Base-by-base conservation (phyloP, 2,797 vertebrate genomes). In the Anguilla megastoma region DNA sequence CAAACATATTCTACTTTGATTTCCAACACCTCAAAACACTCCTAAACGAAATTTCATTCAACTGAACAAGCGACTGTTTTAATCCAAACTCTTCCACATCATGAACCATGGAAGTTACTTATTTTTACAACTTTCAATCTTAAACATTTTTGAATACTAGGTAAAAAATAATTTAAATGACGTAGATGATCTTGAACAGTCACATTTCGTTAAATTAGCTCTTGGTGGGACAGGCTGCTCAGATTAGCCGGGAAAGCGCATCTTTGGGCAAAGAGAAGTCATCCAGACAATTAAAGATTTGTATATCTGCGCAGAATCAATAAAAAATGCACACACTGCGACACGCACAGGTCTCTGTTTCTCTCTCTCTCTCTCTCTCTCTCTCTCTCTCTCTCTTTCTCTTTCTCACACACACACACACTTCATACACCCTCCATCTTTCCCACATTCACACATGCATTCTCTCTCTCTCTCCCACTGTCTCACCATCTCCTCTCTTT, bases 31-130 rank as follows among this genome's bases (percentile, higher is more conserved):
- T 41, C 71, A 76, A 76, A 76, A 76, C 69, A 89, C 86, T 90
- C 91, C 89, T 93, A 93, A 92, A 91, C 69, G 89, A 90, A 94
- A 92, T 91, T 91, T 93, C 94, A 94, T 92, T 93, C 89, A 93
- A 92, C 91, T 93, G 94, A 94, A 92, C 92, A 94, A 94, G 92
- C 8, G 45, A 10, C 79, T 50, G 45, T 93, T 89, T 90, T 90
- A 93, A 93, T 90, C 4, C 58, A 84, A 89, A 88, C 86, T 90
- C 90, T 92, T 90, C 87, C 89, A 90, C 84, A 91, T 86, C 87
- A 92, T 10, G 18, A 93, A 92, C 91, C 91, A 91, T 93, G 91
- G 89, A 92, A 45, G 88, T 33, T 89, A 91, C 91, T 89, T 90
- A 92, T 69, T 87, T 86, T 89, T 89, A 89, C 79, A 82, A 24